phyloP scores from a whole-genome alignment of 1,140 invertebrate species.

The Caenorhabditis remanei region DNA sequence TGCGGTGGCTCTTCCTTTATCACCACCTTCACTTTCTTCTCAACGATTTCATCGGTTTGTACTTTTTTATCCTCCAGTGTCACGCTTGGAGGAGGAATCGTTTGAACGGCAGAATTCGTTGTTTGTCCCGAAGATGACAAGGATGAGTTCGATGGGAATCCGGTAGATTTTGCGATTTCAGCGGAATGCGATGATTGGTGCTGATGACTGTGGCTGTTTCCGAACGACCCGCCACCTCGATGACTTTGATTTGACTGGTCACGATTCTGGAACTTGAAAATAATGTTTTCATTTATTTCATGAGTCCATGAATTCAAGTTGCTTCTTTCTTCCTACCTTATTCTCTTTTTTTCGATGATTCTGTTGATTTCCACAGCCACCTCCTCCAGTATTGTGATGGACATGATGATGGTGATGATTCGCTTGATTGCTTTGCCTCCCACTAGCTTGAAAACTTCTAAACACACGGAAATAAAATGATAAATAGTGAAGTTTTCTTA shows the following conservation, averaged over 20 bases:
- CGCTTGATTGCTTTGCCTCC: not conserved
- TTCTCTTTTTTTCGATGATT: conserved; percentile 6
- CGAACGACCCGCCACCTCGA: not conserved
- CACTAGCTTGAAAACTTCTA: not conserved
- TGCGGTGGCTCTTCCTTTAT: not conserved
- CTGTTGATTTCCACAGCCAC: not conserved
- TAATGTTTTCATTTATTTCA: not conserved
- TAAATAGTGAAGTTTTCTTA: not conserved
- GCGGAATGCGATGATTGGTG: not conserved
- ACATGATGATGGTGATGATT: conserved; percentile 8
- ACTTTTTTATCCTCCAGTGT: not conserved
- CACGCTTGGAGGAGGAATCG: not conserved
- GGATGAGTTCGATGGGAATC: conserved; percentile 22
- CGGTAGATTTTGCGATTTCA: not conserved
- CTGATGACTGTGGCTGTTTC: not conserved
- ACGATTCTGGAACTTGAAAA: not conserved
- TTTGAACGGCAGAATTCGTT: not conserved
- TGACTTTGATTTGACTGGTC: conserved; percentile 35
- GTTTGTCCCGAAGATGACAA: not conserved
- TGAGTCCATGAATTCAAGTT: not conserved
- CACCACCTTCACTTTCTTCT: not conserved
- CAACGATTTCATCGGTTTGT: not conserved
- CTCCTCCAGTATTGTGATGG: not conserved
- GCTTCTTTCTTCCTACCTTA: not conserved
- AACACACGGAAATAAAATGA: not conserved